Percentiles rank a stretch among this genome's conserved stretches.
Conservation (phyloP, 2,113 vertebrate species). For the Telmatochromis sp. region DNA sequence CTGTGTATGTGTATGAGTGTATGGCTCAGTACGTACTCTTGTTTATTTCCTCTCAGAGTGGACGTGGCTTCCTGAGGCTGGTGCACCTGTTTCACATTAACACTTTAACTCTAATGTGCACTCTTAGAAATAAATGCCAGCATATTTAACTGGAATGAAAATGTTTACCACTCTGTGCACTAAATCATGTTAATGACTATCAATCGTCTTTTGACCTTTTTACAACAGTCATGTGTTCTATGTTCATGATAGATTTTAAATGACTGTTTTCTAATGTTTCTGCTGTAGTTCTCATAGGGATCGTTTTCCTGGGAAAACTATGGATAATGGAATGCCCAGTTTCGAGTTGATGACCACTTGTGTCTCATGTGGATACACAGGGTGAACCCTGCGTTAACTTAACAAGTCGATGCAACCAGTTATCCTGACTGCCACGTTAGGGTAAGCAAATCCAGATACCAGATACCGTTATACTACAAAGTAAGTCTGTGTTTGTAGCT, state of each 20-base stretch:
- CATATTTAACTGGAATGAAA: background rate
- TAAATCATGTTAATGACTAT: background rate
- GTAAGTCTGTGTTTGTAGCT: background rate
- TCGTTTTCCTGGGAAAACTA: background rate
- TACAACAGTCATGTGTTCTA: background rate
- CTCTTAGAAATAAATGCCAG: background rate
- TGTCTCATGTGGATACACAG: background rate
- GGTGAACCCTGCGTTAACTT: background rate
- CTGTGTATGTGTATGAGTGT: background rate
- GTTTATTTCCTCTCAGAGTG: background rate
- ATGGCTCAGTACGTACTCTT: background rate
- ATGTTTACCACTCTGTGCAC: background rate
- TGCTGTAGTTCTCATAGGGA: background rate
- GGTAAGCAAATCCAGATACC: background rate
- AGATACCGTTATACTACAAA: background rate
- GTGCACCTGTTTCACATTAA: background rate
- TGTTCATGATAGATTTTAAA: background rate
- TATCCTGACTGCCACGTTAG: background rate
- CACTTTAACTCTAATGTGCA: background rate
- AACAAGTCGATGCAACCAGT: background rate
- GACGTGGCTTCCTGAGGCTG: background rate
- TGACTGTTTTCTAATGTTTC: background rate
- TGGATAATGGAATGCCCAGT: background rate
- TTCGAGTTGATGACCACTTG: background rate
- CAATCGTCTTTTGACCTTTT: background rate